Evolutionary conservation across 1,140 invertebrate genomes (phyloP), one percentile per base, ranked within the genome.

Genomic region (Samia ricini): DNA sequence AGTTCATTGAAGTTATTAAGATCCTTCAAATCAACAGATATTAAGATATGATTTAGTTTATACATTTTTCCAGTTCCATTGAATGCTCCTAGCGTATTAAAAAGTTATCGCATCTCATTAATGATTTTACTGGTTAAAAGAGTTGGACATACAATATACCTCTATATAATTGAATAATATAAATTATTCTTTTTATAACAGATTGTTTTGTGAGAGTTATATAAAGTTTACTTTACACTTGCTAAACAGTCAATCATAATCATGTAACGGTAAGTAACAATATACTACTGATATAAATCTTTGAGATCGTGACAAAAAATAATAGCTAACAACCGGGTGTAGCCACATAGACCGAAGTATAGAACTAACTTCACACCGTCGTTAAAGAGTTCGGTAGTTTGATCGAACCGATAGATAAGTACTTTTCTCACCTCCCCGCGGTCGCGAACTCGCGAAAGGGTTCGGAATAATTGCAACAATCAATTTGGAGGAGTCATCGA

Each of bases 401-500:
- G 86, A 89, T 88, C 76, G 72, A 69, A 61, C 52, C 66, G 64
- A 77, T 65, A 87, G 85, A 89, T 89, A 88, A 87, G 79, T 76
- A 66, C 68, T 69, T 89, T n/a, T 89, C 87, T 88, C 87, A 89
- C 87, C 84, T 88, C 81, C 79, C 85, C 79, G 83, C 71, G 79
- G 79, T 74, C 81, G 77, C 77, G 68, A 61, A 66, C 57, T 77
- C 72, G 79, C 77, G 76, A 86, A 87, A 88, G 83, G 83, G 85
- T 83, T 85, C 77, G 83, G n/a, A 89, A 88, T 85, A 88, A 89
- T 89, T 87, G 87, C 87, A 87, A 89, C 85, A 89, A 88, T 89
- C 81, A 84, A 87, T 87, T 76, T 81, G 77, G 76, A 83, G 82
- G 79, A 89, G 84, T 76, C 68, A 88, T 89, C 84, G 87, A 88